Percentiles rank a stretch among this genome's conserved stretches.
Conservation (phyloP, 2,888 invertebrate genomes). For the Nesidiocoris tenuis region DNA sequence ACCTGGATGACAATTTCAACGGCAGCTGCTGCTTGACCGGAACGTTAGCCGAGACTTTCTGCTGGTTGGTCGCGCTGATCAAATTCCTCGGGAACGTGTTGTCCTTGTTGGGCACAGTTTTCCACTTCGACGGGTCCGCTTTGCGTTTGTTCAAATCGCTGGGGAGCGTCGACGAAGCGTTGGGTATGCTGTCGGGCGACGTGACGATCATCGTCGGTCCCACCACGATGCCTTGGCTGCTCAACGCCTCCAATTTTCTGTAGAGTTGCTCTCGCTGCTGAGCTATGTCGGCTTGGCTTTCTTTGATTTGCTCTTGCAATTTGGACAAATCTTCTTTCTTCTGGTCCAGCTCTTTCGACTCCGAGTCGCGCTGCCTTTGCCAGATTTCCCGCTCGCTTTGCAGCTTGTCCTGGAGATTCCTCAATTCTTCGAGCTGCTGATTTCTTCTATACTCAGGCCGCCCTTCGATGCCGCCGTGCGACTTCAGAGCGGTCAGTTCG, state of each 20-base stretch:
- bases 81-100: conserved; percentile 66
- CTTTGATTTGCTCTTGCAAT: conserved; percentile 69
- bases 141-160: conserved; percentile 51
- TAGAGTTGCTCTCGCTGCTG: conserved; percentile 90
- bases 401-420: conserved; percentile 85
- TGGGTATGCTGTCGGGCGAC: conserved; percentile 48
- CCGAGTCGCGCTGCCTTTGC: conserved; percentile 70
- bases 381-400: conserved; percentile 76
- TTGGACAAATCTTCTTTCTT: conserved; percentile 70
- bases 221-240: conserved; percentile 70
- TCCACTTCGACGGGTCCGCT: conserved; percentile 52
- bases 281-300: conserved; percentile 81
- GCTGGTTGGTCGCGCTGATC: conserved; percentile 76
- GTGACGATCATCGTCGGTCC: conserved; percentile 62
- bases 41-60: conserved; percentile 62
- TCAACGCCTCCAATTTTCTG: conserved; percentile 79
- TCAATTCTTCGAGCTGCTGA: conserved; percentile 86
- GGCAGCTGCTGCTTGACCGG: conserved; percentile 86
- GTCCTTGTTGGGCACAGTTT: conserved; percentile 21
- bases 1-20: conserved; percentile 72
- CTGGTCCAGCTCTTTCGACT: conserved; percentile 66
- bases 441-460: conserved; percentile 70
- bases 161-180: conserved; percentile 44
- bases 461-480: conserved; percentile 55
- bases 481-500: conserved; percentile 71